A percentile compares a stretch with the other conserved stretches of the same genome.
Conservation (phyloP, 2,113 vertebrate species). For the Aspidoscelis tigris region DNA sequence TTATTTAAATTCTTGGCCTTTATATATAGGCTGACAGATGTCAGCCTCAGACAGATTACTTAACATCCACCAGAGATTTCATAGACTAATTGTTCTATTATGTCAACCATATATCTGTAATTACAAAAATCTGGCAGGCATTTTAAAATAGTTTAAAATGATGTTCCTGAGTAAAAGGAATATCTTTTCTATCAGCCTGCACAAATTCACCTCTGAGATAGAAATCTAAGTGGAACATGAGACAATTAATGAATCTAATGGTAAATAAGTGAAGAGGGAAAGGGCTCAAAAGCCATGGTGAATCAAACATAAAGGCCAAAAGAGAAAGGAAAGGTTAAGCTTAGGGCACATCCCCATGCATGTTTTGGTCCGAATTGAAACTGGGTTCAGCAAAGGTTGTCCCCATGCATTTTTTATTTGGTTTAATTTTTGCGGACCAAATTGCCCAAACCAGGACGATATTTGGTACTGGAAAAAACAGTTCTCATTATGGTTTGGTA, state of each 20-base stretch:
- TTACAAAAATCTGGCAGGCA: neutral
- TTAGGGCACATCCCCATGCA: too few relatives aligned
- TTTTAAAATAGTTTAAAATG: neutral
- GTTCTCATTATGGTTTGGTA: too few relatives aligned
- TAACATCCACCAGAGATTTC: neutral
- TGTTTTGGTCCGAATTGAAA: too few relatives aligned
- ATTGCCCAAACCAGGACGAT: too few relatives aligned
- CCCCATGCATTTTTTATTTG: too few relatives aligned
- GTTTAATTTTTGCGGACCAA: too few relatives aligned
- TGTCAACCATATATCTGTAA: conserved; percentile 19
- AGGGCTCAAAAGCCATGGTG: conserved; percentile 26
- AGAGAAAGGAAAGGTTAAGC: too few relatives aligned
- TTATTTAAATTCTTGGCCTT: conserved; percentile 18
- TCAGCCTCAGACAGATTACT: neutral
- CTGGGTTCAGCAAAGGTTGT: too few relatives aligned
- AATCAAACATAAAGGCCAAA: neutral
- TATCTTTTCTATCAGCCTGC: conserved; percentile 29
- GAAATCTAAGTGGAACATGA: conserved; percentile 10
- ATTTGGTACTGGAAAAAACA: too few relatives aligned
- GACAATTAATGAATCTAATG: neutral
- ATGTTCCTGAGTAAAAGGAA: neutral
- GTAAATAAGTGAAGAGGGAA: neutral
- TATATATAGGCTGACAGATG: neutral
- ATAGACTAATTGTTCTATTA: conserved; percentile 35
- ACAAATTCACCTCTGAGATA: conserved; percentile 18